Conservation (phyloP, 2,113 vertebrate genomes). For the Dolichotis patagonum region DNA sequence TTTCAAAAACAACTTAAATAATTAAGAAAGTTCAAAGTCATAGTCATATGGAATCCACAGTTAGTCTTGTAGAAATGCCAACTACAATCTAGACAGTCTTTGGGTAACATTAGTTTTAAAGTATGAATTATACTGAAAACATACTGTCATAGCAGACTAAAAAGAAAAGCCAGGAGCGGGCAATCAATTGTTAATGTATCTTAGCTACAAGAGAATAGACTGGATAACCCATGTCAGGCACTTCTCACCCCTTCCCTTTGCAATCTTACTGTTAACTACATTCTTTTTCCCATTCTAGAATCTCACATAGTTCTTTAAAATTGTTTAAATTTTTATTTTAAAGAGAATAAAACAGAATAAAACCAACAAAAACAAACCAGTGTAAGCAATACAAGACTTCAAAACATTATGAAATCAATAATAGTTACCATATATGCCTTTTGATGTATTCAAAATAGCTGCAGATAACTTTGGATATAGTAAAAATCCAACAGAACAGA, state of each 20-base stretch:
- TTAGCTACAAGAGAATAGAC: not conserved
- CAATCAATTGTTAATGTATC: not conserved
- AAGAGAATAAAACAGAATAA: no score
- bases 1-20: slow-evolving; percentile 14
- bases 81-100: not conserved
- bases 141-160: not conserved
- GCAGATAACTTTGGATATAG: no score
- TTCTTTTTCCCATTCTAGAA: not conserved
- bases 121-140: not conserved
- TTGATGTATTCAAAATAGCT: no score
- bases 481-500: no score
- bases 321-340: no score
- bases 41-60: not conserved
- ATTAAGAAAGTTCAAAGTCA: not conserved
- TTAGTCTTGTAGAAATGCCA: not conserved
- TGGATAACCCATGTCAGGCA: no score
- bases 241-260: no score
- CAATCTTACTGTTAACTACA: not conserved
- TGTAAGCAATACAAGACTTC: no score
- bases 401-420: no score
- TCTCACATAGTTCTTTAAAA: not conserved
- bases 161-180: not conserved
- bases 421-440: no score
- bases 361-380: no score
- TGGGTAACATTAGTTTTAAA: not conserved